Base-by-base conservation (phyloP, 2,888 invertebrate genomes). In the Drosophila melanosoma region DNA sequence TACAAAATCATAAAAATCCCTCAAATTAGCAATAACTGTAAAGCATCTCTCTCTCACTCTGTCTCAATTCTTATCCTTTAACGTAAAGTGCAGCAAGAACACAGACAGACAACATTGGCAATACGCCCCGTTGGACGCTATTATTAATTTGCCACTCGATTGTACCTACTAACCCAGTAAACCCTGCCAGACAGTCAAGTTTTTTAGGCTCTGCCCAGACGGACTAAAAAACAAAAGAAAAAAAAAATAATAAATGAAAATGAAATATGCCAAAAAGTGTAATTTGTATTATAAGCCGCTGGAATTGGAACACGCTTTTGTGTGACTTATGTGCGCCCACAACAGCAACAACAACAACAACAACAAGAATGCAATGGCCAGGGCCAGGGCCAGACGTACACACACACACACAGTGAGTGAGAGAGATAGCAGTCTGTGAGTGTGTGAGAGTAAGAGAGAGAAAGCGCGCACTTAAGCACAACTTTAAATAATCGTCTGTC, bases 401-500 rank as follows among this genome's bases (percentile, higher is more conserved):
- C 59, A 62, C 35, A 66, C 45, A 54, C 49, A 58, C 20, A 57
- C 48, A 29, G 10, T 10, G 40, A 1, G 61, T 26, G 17, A 38
- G 38, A 17, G 38, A 17, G 38, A 38, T 10, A 8, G 20, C 29
- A 61, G 38, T 48, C 53, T 40, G 23, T 32, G 36, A 45, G 32
- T 59, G 52, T 40, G 23, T 48, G 67, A 23, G 53, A 6, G 45
- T 48, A n/a, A n/a, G 65, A 10, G 63, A 3, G 61, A 35, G 72
- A 70, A 62, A 74, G 62, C 45, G 76, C 62, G 74, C 77, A 81
- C 86, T 91, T 90, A 89, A 92, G 91, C 92, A 91, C 92, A 92
- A 92, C 92, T 93, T 92, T 93, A 93, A 93, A 93, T 93, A 93
- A 93, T 93, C 92, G 93, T 93, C 93, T 93, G 93, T 93, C 93